A percentile compares a stretch with the other conserved stretches of the same genome.
Conservation (phyloP, 2,888 invertebrate species). For the Thymelicus sylvestris region DNA sequence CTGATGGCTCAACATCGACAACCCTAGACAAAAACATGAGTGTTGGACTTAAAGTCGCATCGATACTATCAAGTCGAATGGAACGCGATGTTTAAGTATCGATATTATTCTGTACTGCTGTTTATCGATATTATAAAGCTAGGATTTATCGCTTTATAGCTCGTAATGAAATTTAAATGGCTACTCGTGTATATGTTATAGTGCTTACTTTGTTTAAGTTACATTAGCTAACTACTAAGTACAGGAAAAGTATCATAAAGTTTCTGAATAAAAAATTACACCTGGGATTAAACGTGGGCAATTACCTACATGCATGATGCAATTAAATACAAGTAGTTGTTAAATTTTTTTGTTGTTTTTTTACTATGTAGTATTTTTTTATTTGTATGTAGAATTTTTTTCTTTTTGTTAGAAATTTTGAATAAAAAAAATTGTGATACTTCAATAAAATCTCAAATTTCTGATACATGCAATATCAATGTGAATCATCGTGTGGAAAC, state of each 20-base stretch:
- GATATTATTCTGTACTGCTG: slow-evolving; percentile 31
- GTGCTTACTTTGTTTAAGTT: slow-evolving; percentile 10
- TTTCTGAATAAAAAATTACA: background rate
- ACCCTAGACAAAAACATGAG: slow-evolving; percentile 26
- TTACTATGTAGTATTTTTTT: too few relatives aligned
- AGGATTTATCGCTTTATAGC: slow-evolving; percentile 29
- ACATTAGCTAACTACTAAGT: background rate
- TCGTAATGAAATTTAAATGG: slow-evolving; percentile 24
- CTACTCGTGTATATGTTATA: slow-evolving; percentile 8
- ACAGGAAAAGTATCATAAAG: background rate
- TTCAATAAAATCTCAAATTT: too few relatives aligned
- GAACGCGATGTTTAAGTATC: slow-evolving; percentile 36
- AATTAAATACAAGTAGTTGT: too few relatives aligned
- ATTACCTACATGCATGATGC: too few relatives aligned
- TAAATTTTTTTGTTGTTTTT: too few relatives aligned
- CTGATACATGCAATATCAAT: too few relatives aligned
- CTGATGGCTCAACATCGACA: background rate
- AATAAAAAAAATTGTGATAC: too few relatives aligned
- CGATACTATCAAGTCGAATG: slow-evolving; percentile 35
- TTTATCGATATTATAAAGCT: slow-evolving; percentile 27
- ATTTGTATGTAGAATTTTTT: too few relatives aligned
- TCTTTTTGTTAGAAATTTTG: too few relatives aligned
- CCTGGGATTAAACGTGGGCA: too few relatives aligned
- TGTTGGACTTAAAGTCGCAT: slow-evolving; percentile 35
- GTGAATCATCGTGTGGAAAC: too few relatives aligned